A percentile compares a stretch with the other conserved stretches of the same genome.
These are phyloP conservation scores for Limnephilus lunatus DNA, from an alignment of 2,888 invertebrate genomes.

Conservation along the genomic window DNA sequence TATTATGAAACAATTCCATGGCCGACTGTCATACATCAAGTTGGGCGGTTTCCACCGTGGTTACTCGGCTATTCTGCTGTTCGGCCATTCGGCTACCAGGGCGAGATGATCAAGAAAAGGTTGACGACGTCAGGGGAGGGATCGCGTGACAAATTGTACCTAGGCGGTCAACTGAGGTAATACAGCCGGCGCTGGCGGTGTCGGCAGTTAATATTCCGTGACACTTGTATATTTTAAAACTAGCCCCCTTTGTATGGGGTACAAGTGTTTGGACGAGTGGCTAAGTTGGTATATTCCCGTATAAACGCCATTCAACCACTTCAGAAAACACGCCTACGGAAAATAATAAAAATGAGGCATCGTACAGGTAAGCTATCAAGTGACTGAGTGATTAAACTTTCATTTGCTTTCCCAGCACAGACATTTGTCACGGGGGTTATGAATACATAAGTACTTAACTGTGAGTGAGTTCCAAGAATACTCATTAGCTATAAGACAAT, in stretches of 20 bases:
- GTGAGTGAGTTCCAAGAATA: background rate
- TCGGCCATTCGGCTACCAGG: background rate
- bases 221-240: constrained; percentile 46
- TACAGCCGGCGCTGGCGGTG: background rate
- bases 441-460: background rate
- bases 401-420: background rate
- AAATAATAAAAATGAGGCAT: constrained; percentile 6
- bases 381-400: background rate
- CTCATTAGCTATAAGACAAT: background rate
- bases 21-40: constrained; percentile 35
- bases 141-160: constrained; percentile 46
- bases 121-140: constrained; percentile 11
- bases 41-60: background rate
- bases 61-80: background rate
- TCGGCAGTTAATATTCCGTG: constrained; percentile 40
- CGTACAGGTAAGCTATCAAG: background rate
- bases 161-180: constrained; percentile 39
- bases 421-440: background rate
- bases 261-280: constrained; percentile 25
- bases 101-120: constrained; percentile 32
- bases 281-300: background rate
- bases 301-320: background rate
- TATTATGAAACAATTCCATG: constrained; percentile 14
- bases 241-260: background rate
- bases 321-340: constrained; percentile 6